Conservation (phyloP, 1,140 invertebrate genomes). For the Conus ventricosus region DNA sequence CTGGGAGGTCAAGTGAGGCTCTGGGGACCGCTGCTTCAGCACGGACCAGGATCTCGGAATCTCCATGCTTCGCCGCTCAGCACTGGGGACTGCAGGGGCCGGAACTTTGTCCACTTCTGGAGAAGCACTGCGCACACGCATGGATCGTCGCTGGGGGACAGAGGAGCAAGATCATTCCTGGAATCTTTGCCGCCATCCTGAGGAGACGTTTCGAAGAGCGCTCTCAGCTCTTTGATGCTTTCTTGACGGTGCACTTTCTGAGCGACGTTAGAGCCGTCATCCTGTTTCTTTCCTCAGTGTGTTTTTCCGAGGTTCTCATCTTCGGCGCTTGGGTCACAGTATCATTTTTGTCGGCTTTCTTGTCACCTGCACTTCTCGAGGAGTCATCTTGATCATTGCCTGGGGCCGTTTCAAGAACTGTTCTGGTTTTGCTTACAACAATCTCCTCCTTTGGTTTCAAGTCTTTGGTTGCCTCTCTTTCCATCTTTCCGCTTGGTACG, state of each 20-base stretch:
- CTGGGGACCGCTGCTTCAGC: neutral
- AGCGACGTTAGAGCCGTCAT: neutral
- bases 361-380: too few relatives aligned
- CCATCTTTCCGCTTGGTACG: too few relatives aligned
- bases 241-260: neutral
- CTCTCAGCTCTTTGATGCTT: neutral
- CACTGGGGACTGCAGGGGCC: neutral
- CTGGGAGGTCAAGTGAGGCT: neutral
- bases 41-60: neutral
- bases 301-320: neutral
- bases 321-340: too few relatives aligned
- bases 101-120: neutral
- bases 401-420: too few relatives aligned
- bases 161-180: too few relatives aligned
- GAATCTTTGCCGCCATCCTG: neutral
- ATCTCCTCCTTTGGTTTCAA: too few relatives aligned
- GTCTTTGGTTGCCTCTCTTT: too few relatives aligned
- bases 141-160: neutral
- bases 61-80: neutral
- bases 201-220: neutral
- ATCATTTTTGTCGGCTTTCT: too few relatives aligned
- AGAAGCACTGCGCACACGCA: conserved; percentile 1
- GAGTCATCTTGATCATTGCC: too few relatives aligned
- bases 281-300: neutral
- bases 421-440: too few relatives aligned